A percentile compares a stretch with the other conserved stretches of the same genome.
Evolutionary conservation across 2,888 invertebrate genomes (phyloP).

Genomic region (Agonopterix heracliana): DNA sequence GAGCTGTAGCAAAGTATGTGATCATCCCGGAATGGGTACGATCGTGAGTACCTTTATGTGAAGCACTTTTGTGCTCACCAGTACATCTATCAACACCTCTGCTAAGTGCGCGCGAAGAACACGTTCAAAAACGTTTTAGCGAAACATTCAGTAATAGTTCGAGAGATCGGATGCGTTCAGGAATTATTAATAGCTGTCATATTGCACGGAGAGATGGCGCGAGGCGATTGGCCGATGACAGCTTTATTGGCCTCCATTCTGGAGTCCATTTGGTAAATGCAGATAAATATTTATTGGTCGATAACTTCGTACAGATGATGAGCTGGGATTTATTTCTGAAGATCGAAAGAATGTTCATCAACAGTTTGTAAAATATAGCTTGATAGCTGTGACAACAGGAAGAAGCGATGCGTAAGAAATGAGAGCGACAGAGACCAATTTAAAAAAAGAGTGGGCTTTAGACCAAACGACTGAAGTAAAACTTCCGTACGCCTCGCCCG

Average conservation of each 20-base stretch:
- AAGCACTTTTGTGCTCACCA: slow-evolving; percentile 25
- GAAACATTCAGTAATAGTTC: slow-evolving; percentile 24
- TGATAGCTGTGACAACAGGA: too few relatives aligned
- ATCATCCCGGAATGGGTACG: too few relatives aligned
- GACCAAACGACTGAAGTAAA: too few relatives aligned
- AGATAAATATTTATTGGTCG: slow-evolving; percentile 67
- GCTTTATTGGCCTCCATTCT: slow-evolving; percentile 60
- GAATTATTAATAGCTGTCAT: slow-evolving; percentile 42
- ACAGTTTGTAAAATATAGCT: too few relatives aligned
- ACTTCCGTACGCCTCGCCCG: too few relatives aligned
- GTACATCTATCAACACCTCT: slow-evolving; percentile 52
- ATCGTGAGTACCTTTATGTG: too few relatives aligned
- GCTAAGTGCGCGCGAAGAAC: slow-evolving; percentile 46
- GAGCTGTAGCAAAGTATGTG: too few relatives aligned
- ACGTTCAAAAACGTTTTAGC: slow-evolving; percentile 37
- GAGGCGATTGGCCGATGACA: slow-evolving; percentile 57
- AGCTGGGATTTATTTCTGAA: slow-evolving; percentile 18
- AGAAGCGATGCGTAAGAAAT: too few relatives aligned
- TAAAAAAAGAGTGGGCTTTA: too few relatives aligned
- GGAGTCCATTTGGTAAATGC: slow-evolving; percentile 69
- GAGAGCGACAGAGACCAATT: too few relatives aligned
- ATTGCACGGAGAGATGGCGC: slow-evolving; percentile 47
- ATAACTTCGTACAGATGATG: slow-evolving; percentile 34
- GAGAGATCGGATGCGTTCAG: slow-evolving; percentile 14
- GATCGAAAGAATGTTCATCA: too few relatives aligned